phyloP scores from a whole-genome alignment of 2,113 vertebrate genomes.

The Cettia cetti region DNA sequence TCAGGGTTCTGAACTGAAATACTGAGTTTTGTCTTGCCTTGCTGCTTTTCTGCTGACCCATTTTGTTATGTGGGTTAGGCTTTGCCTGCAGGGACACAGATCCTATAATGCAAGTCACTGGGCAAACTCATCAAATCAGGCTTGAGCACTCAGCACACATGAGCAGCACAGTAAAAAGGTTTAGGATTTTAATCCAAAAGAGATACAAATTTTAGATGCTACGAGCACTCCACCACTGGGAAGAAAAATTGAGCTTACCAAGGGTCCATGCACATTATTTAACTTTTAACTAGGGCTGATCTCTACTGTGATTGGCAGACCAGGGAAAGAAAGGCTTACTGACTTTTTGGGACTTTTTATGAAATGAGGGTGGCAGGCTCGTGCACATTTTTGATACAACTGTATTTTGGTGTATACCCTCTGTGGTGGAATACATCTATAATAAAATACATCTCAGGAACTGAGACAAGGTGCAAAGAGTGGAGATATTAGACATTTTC shows the following conservation, averaged over 20 bases:
- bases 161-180: background rate
- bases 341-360: background rate
- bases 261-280: background rate
- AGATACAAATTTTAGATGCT: background rate
- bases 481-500: background rate
- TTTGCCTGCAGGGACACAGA: constrained; percentile 41
- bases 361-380: background rate
- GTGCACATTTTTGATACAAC: background rate
- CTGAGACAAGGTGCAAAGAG: background rate
- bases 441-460: background rate
- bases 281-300: background rate
- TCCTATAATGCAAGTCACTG: constrained; percentile 1
- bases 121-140: background rate
- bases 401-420: background rate
- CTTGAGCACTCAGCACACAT: background rate
- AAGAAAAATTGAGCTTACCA: background rate
- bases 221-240: background rate
- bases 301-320: background rate
- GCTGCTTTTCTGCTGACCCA: constrained; percentile 31
- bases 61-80: constrained; percentile 60
- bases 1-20: background rate
- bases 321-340: background rate
- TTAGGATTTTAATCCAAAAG: background rate
- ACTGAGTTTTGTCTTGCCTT: background rate
- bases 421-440: background rate